phyloP scores from a whole-genome alignment of 2,113 vertebrate genomes.

The Eupsittula cactorum region DNA sequence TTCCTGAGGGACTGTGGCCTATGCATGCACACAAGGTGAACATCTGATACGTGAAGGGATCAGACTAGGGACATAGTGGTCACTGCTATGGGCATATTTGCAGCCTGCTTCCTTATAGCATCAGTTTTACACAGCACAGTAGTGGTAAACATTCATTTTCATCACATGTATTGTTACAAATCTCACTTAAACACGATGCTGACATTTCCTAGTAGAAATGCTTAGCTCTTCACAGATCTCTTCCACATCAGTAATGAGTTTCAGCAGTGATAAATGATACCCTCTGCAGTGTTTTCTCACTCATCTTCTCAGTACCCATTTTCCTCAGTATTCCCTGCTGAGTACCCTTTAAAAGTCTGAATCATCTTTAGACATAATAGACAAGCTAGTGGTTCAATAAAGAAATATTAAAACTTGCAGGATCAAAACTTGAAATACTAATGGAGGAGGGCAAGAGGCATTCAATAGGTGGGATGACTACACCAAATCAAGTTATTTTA shows the following conservation, averaged over 20 bases:
- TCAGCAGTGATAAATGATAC: constrained; percentile 48
- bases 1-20: neutral
- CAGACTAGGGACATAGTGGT: accelerated
- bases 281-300: constrained; percentile 22
- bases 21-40: accelerated
- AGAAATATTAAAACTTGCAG: neutral
- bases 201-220: neutral
- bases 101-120: neutral
- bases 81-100: neutral
- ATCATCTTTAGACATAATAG: constrained; percentile 37
- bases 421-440: neutral
- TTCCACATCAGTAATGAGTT: constrained; percentile 20
- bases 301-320: constrained; percentile 40
- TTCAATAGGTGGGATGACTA: neutral
- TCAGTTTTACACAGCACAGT: neutral
- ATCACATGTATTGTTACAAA: neutral
- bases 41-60: neutral
- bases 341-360: constrained; percentile 50
- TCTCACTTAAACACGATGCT: neutral
- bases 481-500: neutral
- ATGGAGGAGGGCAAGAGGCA: neutral
- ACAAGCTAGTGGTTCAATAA: neutral
- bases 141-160: neutral
- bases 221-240: neutral
- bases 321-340: constrained; percentile 47